Conservation (phyloP, 2,113 vertebrate species). For the Sylvia atricapilla region DNA sequence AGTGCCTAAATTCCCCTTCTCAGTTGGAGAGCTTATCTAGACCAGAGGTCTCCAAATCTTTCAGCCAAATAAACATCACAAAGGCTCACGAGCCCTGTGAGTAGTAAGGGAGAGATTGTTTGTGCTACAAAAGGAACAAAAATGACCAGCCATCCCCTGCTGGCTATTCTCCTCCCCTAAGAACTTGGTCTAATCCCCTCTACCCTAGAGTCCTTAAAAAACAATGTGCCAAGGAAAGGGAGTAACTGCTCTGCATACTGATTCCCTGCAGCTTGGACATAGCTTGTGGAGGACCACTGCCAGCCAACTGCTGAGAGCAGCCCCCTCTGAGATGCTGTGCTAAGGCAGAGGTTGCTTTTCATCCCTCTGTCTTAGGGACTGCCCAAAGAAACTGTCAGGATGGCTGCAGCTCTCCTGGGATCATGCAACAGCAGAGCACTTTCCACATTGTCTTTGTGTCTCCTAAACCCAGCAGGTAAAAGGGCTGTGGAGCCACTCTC, state of each 20-base stretch:
- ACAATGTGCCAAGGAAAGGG: slow-evolving; percentile 41
- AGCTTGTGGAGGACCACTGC: slow-evolving; percentile 10
- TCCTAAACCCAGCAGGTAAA: neutral
- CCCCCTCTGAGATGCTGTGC: neutral
- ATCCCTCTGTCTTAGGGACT: neutral
- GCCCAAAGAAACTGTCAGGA: neutral
- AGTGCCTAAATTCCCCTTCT: slow-evolving; percentile 51
- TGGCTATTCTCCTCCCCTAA: slow-evolving; percentile 48
- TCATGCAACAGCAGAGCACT: neutral
- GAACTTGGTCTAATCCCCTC: slow-evolving; percentile 48
- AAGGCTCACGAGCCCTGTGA: slow-evolving; percentile 24
- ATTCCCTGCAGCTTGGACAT: neutral
- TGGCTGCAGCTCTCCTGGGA: neutral
- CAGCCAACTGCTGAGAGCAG: slow-evolving; percentile 15
- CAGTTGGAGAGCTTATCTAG: slow-evolving; percentile 53
- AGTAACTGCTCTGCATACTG: slow-evolving; percentile 34
- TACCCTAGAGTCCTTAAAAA: slow-evolving; percentile 25
- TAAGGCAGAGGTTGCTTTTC: neutral
- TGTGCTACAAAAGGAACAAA: slow-evolving; percentile 59
- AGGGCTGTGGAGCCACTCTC: neutral
- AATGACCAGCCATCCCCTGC: slow-evolving; percentile 58
- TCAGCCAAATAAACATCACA: slow-evolving; percentile 54
- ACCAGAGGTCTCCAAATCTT: slow-evolving; percentile 56
- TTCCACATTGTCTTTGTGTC: neutral
- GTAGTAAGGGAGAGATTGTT: slow-evolving; percentile 45